These are phyloP conservation scores for Odocoileus virginianus DNA, from an alignment of 2,113 vertebrate species.

Conservation along the genomic window DNA sequence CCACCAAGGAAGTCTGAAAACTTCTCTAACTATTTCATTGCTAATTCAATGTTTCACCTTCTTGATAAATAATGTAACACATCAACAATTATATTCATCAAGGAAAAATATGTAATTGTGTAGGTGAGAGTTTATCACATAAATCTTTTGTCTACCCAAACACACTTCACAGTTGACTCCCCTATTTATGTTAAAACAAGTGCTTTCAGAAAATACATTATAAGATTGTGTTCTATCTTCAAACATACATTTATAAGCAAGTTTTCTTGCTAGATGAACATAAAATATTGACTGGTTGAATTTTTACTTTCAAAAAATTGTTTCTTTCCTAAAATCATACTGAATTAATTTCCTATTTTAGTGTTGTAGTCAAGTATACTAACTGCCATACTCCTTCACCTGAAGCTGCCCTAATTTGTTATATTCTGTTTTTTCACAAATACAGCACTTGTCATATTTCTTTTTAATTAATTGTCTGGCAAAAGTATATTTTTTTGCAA, in stretches of 20 bases:
- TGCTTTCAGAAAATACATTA: background rate
- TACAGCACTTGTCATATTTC: background rate
- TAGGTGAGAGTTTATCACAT: background rate
- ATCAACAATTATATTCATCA: background rate
- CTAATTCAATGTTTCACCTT: background rate
- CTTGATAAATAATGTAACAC: background rate
- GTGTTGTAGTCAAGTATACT: background rate
- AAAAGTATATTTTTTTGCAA: background rate
- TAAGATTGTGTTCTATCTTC: background rate
- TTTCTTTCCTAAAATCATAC: background rate
- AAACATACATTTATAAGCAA: background rate
- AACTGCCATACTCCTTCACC: accelerated
- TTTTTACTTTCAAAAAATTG: background rate
- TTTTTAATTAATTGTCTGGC: background rate
- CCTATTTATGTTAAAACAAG: background rate
- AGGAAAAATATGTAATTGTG: background rate
- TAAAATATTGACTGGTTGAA: background rate
- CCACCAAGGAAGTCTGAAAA: background rate
- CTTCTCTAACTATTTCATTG: background rate
- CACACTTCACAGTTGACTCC: background rate
- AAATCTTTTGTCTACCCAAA: background rate
- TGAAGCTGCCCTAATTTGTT: background rate
- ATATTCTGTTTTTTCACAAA: background rate
- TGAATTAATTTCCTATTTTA: background rate
- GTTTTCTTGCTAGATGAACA: background rate